Conservation (phyloP, 2,797 vertebrate species). For the Sebastes diploproa region DNA sequence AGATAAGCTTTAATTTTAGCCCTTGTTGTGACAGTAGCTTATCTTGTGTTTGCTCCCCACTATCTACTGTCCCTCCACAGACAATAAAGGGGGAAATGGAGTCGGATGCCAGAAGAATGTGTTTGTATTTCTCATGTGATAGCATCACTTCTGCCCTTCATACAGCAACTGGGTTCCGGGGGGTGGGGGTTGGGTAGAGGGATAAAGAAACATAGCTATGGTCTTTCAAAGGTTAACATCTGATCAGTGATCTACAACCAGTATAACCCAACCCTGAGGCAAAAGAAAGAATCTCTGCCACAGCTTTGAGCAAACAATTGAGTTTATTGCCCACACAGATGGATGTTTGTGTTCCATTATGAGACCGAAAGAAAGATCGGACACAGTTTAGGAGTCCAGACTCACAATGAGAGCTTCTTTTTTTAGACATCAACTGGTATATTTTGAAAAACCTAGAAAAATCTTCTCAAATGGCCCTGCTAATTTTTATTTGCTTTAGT, state of each 20-base stretch:
- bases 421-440: not conserved
- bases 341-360: conserved; percentile 19
- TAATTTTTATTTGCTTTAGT: conserved; percentile 1
- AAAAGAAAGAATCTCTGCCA: conserved; percentile 19
- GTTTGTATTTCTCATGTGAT: conserved; percentile 54
- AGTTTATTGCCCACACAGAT: conserved; percentile 48
- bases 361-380: not conserved
- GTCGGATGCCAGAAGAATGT: conserved; percentile 31
- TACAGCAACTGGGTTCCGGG: not conserved
- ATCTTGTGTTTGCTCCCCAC: conserved; percentile 24
- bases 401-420: not conserved
- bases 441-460: not conserved
- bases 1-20: conserved; percentile 11
- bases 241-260: conserved; percentile 46
- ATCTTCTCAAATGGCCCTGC: not conserved
- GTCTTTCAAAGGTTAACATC: conserved; percentile 24
- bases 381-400: not conserved
- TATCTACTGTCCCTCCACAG: not conserved
- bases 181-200: not conserved
- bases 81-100: conserved; percentile 38
- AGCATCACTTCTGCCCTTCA: conserved; percentile 48
- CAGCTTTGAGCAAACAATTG: conserved; percentile 28
- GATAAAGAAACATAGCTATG: conserved; percentile 15
- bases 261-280: conserved; percentile 10
- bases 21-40: not conserved